A percentile compares a stretch with the other conserved stretches of the same genome.
Conservation (phyloP, 2,888 invertebrate genomes). For the Horisme vitalbata region DNA sequence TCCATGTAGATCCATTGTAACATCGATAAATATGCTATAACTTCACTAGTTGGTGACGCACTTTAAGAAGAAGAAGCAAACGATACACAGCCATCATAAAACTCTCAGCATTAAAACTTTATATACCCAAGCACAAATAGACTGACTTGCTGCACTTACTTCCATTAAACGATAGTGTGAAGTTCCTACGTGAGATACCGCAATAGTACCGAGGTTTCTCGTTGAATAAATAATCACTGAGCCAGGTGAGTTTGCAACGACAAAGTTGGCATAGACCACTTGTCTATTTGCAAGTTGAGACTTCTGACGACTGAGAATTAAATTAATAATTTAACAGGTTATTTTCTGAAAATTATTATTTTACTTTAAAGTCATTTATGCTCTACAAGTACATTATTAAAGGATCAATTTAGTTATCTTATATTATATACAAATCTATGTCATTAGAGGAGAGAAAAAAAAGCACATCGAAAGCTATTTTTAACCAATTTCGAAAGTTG, state of each 20-base stretch:
- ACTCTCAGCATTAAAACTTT: conserved; percentile 7
- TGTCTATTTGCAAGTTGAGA: conserved; percentile 25
- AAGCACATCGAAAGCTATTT: too few species aligned
- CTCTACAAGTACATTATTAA: too few species aligned
- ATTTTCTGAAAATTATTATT: conserved; percentile 5
- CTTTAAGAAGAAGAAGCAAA: too few species aligned
- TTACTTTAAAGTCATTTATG: too few species aligned
- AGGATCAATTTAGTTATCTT: too few species aligned
- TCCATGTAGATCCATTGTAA: too few species aligned
- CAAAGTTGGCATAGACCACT: conserved; percentile 32
- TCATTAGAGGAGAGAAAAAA: too few species aligned
- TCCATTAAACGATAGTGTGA: conserved; percentile 54
- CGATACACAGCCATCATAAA: background rate
- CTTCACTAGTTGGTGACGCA: too few species aligned
- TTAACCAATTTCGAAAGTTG: too few species aligned
- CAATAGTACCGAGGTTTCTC: conserved; percentile 53
- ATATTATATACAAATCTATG: too few species aligned
- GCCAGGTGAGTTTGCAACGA: conserved; percentile 41
- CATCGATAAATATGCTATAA: too few species aligned
- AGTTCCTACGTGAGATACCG: conserved; percentile 51
- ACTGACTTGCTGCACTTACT: conserved; percentile 26
- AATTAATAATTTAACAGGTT: conserved; percentile 18
- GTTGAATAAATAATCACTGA: conserved; percentile 59
- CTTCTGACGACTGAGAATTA: conserved; percentile 14
- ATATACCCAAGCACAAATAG: conserved; percentile 27